phyloP scores from a whole-genome alignment of 2,113 vertebrate species.

The Lampris incognitus region DNA sequence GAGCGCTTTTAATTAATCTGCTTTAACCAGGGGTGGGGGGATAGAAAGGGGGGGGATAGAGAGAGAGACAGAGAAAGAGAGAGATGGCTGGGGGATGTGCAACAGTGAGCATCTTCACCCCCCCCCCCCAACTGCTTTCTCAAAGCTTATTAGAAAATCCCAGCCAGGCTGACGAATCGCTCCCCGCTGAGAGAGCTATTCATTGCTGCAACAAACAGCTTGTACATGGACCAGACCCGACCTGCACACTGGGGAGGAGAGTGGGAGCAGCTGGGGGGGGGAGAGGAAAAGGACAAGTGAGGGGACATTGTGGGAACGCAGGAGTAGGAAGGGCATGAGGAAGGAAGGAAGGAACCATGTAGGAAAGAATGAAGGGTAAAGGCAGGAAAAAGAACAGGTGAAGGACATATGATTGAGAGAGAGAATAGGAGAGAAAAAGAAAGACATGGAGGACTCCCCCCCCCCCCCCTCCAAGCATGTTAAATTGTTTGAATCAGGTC shows the following conservation, averaged over 20 bases:
- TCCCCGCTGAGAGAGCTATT: constrained; percentile 39
- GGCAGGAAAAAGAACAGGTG: not conserved
- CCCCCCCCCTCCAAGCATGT: too few relatives aligned
- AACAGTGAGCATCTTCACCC: constrained; percentile 21
- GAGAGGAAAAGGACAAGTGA: not conserved
- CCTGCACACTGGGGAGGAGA: constrained; percentile 9
- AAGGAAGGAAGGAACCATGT: not conserved
- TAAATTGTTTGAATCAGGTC: too few relatives aligned
- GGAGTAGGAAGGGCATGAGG: not conserved
- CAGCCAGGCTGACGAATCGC: constrained; percentile 22
- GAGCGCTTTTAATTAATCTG: constrained; percentile 79
- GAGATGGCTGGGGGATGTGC: not conserved
- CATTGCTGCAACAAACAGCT: not conserved
- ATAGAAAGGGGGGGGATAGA: not conserved
- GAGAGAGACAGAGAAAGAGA: too few relatives aligned
- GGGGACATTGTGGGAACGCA: not conserved
- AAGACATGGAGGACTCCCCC: not conserved
- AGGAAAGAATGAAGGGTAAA: not conserved
- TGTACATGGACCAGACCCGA: constrained; percentile 39
- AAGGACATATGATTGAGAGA: not conserved
- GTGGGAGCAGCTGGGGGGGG: not conserved
- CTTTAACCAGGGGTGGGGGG: constrained; percentile 45
- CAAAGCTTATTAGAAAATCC: constrained; percentile 55
- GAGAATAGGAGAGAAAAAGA: not conserved
- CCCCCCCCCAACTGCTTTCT: constrained; percentile 9